A percentile compares a stretch with the other conserved stretches of the same genome.
Evolutionary conservation across 2,797 vertebrate species (phyloP).

Genomic region (Notamacropus eugenii): DNA sequence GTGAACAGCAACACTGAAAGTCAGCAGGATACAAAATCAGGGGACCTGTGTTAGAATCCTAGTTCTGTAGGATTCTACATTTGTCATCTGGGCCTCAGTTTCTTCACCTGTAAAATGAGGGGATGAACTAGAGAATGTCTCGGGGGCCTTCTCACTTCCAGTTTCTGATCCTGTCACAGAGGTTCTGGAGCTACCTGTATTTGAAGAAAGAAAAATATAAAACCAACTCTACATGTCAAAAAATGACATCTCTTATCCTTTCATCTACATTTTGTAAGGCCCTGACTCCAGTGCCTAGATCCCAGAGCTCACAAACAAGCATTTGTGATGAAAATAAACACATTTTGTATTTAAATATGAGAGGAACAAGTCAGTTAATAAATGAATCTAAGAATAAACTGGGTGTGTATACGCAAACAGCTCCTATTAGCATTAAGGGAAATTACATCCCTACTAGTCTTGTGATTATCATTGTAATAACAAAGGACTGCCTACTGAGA

Average conservation of each 20-base stretch:
- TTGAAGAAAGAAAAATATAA: slow-evolving; percentile 48
- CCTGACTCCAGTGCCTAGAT: slow-evolving; percentile 15
- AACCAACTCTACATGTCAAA: not conserved
- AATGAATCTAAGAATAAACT: slow-evolving; percentile 72
- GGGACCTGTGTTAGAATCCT: not conserved
- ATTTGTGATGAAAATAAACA: slow-evolving; percentile 72
- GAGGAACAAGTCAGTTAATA: slow-evolving; percentile 61
- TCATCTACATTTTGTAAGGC: slow-evolving; percentile 16
- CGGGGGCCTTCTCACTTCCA: not conserved
- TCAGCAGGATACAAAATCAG: not conserved
- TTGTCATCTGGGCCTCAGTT: not conserved
- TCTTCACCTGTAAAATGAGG: not conserved
- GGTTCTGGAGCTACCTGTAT: slow-evolving; percentile 18
- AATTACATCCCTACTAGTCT: slow-evolving; percentile 75
- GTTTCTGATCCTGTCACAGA: not conserved
- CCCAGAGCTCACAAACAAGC: slow-evolving; percentile 60
- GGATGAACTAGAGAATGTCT: not conserved
- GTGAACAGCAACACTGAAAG: not conserved
- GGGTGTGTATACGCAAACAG: slow-evolving; percentile 59
- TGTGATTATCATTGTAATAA: slow-evolving; percentile 77
- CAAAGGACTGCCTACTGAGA: slow-evolving; percentile 72
- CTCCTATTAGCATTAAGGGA: slow-evolving; percentile 71
- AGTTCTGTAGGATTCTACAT: not conserved
- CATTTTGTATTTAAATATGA: slow-evolving; percentile 67
- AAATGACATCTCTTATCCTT: slow-evolving; percentile 42